phyloP scores from a whole-genome alignment of 2,888 invertebrate species.

The Proisotoma minuta region DNA sequence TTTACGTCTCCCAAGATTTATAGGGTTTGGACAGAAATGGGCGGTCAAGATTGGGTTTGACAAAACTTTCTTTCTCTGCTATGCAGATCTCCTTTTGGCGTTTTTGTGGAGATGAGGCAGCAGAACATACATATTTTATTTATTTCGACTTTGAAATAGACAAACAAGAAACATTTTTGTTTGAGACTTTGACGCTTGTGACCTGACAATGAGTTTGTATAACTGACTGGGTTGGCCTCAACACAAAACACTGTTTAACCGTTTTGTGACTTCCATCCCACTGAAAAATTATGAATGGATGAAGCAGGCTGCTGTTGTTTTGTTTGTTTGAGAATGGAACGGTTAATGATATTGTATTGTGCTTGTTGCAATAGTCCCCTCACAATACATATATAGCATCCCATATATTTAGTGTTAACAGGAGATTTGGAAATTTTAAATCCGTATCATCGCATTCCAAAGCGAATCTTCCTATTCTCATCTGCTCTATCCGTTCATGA shows the following conservation, averaged over 20 bases:
- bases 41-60: too few relatives aligned
- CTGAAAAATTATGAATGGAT: slow-evolving; percentile 13
- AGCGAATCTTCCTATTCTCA: slow-evolving; percentile 15
- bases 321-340: slow-evolving; percentile 38
- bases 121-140: too few relatives aligned
- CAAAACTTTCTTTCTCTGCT: too few relatives aligned
- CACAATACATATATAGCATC: slow-evolving; percentile 4
- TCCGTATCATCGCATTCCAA: slow-evolving; percentile 40
- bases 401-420: slow-evolving; percentile 26
- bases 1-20: too few relatives aligned
- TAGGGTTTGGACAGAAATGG: too few relatives aligned
- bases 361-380: slow-evolving; percentile 39
- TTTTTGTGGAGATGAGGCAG: too few relatives aligned
- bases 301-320: not conserved
- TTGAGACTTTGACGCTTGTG: not conserved
- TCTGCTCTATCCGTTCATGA: not conserved
- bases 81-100: too few relatives aligned
- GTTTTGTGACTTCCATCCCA: not conserved
- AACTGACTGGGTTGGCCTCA: slow-evolving; percentile 16
- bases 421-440: slow-evolving; percentile 28
- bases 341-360: slow-evolving; percentile 48
- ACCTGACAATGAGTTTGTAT: slow-evolving; percentile 1
- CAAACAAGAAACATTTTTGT: not conserved
- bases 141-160: too few relatives aligned
- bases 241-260: not conserved